Percentiles rank a stretch among this genome's conserved stretches.
These are phyloP conservation scores for Stratiomys singularior DNA, from an alignment of 2,888 invertebrate species.

Conservation along the genomic window DNA sequence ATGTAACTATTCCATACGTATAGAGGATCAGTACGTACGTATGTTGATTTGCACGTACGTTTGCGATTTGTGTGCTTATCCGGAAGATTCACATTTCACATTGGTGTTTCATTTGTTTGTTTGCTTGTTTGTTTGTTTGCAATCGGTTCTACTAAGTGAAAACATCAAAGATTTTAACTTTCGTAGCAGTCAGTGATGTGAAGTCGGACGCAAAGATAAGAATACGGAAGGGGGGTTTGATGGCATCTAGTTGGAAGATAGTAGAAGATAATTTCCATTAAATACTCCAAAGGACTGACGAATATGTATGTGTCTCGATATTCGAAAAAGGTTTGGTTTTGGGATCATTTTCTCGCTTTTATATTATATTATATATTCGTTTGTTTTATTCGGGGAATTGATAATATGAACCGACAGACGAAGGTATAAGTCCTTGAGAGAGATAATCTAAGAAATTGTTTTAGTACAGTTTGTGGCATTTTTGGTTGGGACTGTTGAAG, in stretches of 20 bases:
- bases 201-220: background rate
- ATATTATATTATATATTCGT: no score
- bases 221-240: background rate
- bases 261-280: background rate
- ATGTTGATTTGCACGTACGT: background rate
- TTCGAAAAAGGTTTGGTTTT: background rate
- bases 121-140: background rate
- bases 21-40: background rate
- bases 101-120: background rate
- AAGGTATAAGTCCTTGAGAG: background rate
- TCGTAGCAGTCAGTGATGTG: background rate
- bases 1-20: background rate
- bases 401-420: background rate
- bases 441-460: background rate
- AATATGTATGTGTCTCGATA: no score
- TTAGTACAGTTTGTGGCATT: conserved; percentile 6
- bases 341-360: background rate
- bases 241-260: background rate
- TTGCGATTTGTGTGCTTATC: background rate
- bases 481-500: background rate
- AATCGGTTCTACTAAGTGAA: conserved; percentile 2
- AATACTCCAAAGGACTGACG: background rate
- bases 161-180: background rate
- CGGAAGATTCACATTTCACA: conserved; percentile 3
- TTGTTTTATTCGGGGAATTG: background rate